Percentiles rank a stretch among this genome's conserved stretches.
phyloP scores from a whole-genome alignment of 2,113 vertebrate genomes.

The Thryonomys swinderianus region DNA sequence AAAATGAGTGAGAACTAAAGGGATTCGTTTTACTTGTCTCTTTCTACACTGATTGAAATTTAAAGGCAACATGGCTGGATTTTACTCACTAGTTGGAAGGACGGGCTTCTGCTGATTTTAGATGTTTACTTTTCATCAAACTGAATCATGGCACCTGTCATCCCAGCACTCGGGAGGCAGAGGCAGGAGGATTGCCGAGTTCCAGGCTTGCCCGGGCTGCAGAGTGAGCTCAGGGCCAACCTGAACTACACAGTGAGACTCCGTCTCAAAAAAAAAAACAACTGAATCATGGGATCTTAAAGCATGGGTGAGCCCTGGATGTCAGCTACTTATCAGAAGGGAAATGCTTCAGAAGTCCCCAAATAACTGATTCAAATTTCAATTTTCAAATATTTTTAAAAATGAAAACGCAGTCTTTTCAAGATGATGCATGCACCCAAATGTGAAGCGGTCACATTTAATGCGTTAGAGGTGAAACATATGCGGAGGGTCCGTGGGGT shows the following conservation, averaged over 20 bases:
- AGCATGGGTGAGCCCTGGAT: neutral
- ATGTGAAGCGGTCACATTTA: neutral
- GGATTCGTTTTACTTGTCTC: neutral
- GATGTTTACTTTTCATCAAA: neutral
- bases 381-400: slow-evolving; percentile 27
- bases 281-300: neutral
- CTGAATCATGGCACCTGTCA: neutral
- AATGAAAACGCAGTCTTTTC: neutral
- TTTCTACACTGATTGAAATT: slow-evolving; percentile 38
- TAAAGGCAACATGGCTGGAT: slow-evolving; percentile 38
- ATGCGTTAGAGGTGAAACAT: neutral
- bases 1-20: slow-evolving; percentile 28
- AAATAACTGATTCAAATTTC: neutral
- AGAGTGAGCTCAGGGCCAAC: too few species aligned
- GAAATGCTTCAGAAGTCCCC: neutral
- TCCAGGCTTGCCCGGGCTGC: too few species aligned
- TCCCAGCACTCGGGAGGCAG: too few species aligned
- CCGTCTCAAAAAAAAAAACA: too few species aligned
- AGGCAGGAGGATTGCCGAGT: too few species aligned
- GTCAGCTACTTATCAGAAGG: neutral
- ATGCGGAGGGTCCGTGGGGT: neutral
- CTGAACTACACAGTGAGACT: too few species aligned
- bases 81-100: slow-evolving; percentile 5
- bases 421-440: neutral
- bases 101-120: neutral